Conservation (phyloP, 2,888 invertebrate species). For the Oscheius sp. region DNA sequence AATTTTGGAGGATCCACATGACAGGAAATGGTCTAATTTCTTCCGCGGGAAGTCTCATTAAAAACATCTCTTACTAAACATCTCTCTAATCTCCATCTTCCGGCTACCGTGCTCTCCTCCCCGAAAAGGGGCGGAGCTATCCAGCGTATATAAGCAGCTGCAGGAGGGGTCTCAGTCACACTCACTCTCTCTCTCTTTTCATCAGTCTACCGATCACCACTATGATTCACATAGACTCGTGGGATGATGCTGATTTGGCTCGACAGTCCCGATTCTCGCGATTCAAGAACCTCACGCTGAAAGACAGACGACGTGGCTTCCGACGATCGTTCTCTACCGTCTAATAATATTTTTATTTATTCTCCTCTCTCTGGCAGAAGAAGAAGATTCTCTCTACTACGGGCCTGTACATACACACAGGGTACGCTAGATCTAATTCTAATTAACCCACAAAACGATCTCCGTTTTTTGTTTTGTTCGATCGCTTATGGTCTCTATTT, state of each 20-base stretch:
- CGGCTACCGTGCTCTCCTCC: conserved; percentile 3
- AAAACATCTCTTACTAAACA: too few relatives aligned
- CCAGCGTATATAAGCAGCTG: conserved; percentile 21
- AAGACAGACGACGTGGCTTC: conserved; percentile 21
- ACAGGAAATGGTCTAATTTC: too few relatives aligned
- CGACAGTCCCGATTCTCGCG: conserved; percentile 24
- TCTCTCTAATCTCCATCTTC: neutral
- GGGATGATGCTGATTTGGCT: conserved; percentile 21
- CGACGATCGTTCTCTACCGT: conserved; percentile 16
- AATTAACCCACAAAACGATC: neutral
- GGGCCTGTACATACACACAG: conserved; percentile 23
- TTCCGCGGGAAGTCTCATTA: too few relatives aligned
- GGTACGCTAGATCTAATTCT: conserved; percentile 23
- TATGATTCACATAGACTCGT: conserved; percentile 25
- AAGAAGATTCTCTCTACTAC: neutral
- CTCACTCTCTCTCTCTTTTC: neutral
- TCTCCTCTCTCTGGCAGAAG: neutral
- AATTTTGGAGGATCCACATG: too few relatives aligned
- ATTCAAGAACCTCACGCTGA: conserved; percentile 21
- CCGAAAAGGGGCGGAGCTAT: neutral
- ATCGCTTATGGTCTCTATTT: too few relatives aligned
- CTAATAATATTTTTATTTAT: neutral
- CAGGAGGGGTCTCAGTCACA: conserved; percentile 1
- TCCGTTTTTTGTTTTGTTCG: neutral
- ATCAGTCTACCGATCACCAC: neutral